Conservation (phyloP, 2,113 vertebrate species). For the Stegostoma tigrinum region DNA sequence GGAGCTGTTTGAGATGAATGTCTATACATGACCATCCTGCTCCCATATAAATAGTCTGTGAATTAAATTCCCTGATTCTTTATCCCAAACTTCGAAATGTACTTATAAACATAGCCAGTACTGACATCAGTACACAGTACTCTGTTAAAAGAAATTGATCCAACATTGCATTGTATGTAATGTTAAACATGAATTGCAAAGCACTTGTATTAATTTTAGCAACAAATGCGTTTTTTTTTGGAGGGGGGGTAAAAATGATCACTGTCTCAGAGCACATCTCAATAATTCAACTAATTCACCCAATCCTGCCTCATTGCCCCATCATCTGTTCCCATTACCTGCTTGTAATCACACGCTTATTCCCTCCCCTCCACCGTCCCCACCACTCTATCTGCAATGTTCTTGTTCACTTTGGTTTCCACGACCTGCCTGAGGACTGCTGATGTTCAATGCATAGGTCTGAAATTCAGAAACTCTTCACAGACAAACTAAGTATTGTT, state of each 20-base stretch:
- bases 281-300: neutral
- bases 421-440: neutral
- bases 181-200: too few species aligned
- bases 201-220: too few species aligned
- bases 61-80: too few species aligned
- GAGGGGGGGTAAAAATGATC: neutral
- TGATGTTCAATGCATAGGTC: neutral
- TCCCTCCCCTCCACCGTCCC: neutral
- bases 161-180: too few species aligned
- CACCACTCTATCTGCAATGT: neutral
- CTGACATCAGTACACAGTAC: too few species aligned
- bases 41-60: too few species aligned
- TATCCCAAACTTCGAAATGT: too few species aligned
- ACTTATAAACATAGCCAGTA: too few species aligned
- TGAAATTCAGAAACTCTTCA: neutral
- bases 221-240: too few species aligned
- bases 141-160: too few species aligned
- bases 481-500: neutral
- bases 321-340: neutral
- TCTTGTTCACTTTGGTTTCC: neutral
- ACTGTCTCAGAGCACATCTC: neutral
- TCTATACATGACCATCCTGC: too few species aligned
- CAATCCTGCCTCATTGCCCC: neutral
- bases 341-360: neutral
- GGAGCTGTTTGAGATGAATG: too few species aligned